Evolutionary conservation across 2,113 vertebrate genomes (phyloP), one percentile per base, ranked within the genome.

Genomic region (Pelmatolapia mariae): DNA sequence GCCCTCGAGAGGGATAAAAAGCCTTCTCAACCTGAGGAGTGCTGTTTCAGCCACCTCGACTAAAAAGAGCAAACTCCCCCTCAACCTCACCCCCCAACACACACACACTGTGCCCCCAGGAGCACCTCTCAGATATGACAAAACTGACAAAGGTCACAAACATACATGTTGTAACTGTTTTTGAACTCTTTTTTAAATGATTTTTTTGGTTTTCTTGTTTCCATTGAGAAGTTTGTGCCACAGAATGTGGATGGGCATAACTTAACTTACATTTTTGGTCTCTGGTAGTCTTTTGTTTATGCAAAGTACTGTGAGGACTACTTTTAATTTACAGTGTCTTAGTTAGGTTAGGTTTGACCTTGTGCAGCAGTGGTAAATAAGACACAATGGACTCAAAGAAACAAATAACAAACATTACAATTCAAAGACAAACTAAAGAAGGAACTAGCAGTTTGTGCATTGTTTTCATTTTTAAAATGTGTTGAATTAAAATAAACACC

Each of bases 1-100:
- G 92, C 90, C 93, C 91, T 94, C 88, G 2, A 90, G 93, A 92
- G 94, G 89, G 86, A 92, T 84, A 61, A 90, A 86, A 87, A 87
- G 71, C 57, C 88, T 38, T 47, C 84, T 82, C 80, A 33, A 88
- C 91, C 92, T 56, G 89, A 82, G 86, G 87, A 91, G 91, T 81
- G 91, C 89, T 83, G 85, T 54, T 91, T 31, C 89, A 85, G 89
- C 83, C 88, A 82, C 87, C 87, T 90, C 89, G 16, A 8, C 87
- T 89, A 82, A 88, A 93, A 87, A 90, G 83, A 85, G 86, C 82
- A 83, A 36, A 24, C 7, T 15, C 57, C 57, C 22, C 78, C 66
- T 7, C 68, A 11, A 22, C 43, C 36, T 15, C 73, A 79, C 29
- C 73, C 73, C 29, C 33, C 79, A 66, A 63, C 84, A 16, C 73